Evolutionary conservation across 2,888 invertebrate species (phyloP).

Genomic region (Pyrrhosoma nymphula): DNA sequence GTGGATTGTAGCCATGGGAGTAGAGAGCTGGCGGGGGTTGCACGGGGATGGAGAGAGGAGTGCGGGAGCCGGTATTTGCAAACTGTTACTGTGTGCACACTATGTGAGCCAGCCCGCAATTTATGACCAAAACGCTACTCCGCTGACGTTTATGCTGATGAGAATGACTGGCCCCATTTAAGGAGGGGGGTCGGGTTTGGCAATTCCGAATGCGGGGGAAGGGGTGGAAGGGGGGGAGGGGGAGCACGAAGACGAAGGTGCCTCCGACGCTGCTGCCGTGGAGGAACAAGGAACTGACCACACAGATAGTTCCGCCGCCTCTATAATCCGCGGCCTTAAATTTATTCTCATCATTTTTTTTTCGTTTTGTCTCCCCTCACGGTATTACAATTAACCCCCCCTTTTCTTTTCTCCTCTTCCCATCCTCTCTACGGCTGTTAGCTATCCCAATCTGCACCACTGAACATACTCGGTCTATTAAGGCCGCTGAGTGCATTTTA

Average conservation of each 20-base stretch:
- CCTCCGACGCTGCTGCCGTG: neutral
- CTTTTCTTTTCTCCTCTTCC: neutral
- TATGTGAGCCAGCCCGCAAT: constrained; percentile 24
- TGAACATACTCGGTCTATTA: neutral
- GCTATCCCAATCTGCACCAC: neutral
- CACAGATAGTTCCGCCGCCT: neutral
- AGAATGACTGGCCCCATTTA: constrained; percentile 5
- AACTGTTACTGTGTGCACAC: constrained; percentile 26
- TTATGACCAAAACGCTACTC: constrained; percentile 19
- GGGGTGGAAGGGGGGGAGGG: neutral
- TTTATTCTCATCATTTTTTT: neutral
- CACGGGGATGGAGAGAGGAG: neutral
- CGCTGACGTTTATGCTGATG: constrained; percentile 50
- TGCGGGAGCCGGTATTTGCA: neutral
- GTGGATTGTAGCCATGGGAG: constrained; percentile 10
- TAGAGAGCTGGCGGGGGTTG: neutral
- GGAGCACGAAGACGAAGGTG: neutral
- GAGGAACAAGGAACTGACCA: neutral
- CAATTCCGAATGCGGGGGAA: neutral
- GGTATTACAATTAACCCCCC: too few species aligned
- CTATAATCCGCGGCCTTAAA: neutral
- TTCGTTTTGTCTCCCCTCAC: too few species aligned
- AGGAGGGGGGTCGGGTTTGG: neutral
- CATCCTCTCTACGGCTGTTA: neutral
- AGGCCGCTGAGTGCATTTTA: neutral